These are phyloP conservation scores for Caenorhabditis doughertyi DNA, from an alignment of 2,888 invertebrate species.

Conservation along the genomic window DNA sequence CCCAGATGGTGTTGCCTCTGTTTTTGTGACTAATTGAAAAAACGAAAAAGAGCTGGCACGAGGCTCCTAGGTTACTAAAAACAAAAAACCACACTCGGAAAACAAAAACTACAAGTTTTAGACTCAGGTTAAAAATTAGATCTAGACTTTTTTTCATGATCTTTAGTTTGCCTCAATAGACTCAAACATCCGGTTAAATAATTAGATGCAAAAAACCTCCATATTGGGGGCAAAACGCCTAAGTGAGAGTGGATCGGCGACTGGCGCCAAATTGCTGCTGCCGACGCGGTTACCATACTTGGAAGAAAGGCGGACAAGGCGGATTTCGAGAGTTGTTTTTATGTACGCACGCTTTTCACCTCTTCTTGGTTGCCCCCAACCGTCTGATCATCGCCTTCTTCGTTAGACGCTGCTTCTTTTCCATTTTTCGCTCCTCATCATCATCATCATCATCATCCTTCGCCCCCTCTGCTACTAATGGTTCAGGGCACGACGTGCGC, in stretches of 20 bases:
- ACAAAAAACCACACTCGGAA: background rate
- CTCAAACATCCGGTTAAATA: conserved; percentile 60
- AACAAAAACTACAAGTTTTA: background rate
- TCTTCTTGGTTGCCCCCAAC: conserved; percentile 37
- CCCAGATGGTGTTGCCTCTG: conserved; percentile 48
- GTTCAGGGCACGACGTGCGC: conserved; percentile 60
- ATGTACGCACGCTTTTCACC: conserved; percentile 54
- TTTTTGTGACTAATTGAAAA: conserved; percentile 55
- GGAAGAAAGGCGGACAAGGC: conserved; percentile 45
- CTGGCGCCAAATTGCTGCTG: conserved; percentile 61
- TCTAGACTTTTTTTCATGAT: conserved; percentile 3
- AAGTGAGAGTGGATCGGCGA: conserved; percentile 62
- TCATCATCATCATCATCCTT: conserved; percentile 45
- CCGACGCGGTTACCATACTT: conserved; percentile 60
- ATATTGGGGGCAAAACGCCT: conserved; percentile 60
- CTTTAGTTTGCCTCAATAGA: conserved; percentile 38
- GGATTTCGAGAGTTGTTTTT: conserved; percentile 68
- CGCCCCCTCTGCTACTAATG: conserved; percentile 44
- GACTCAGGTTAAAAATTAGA: background rate
- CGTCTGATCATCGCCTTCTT: conserved; percentile 35
- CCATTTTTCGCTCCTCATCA: conserved; percentile 50
- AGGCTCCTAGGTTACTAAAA: background rate
- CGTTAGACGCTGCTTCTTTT: conserved; percentile 43
- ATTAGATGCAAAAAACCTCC: conserved; percentile 64
- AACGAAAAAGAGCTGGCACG: conserved; percentile 24